A percentile compares a stretch with the other conserved stretches of the same genome.
phyloP scores from a whole-genome alignment of 23 tunicate species.

The Aplidium turbinatum region DNA sequence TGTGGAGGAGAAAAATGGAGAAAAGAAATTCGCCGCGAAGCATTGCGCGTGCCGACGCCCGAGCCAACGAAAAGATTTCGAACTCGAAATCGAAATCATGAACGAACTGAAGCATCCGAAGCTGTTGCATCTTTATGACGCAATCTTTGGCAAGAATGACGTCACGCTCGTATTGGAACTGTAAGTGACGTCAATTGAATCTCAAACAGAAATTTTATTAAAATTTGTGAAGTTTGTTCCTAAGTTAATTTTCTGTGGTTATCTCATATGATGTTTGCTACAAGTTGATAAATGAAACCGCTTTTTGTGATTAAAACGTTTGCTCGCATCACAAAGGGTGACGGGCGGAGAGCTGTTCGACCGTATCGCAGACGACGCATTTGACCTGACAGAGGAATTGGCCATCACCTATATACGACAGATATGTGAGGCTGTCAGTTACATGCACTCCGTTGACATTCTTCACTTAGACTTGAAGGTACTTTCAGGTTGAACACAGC shows the following conservation, averaged over 20 bases:
- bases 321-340: no score
- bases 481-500: no score
- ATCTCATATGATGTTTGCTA: no score
- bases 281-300: no score
- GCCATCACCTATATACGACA: conserved; percentile 74
- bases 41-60: conserved; percentile 87
- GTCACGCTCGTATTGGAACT: conserved; percentile 86
- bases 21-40: conserved; percentile 82
- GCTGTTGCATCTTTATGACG: conserved; percentile 65
- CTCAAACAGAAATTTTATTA: no score
- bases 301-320: no score
- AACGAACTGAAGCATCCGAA: conserved; percentile 69
- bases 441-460: conserved; percentile 78
- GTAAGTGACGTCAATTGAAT: conserved; percentile 48
- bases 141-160: conserved; percentile 61
- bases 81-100: conserved; percentile 86
- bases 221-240: no score
- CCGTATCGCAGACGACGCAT: conserved; percentile 68
- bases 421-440: conserved; percentile 67
- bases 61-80: conserved; percentile 91
- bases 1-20: conserved; percentile 57
- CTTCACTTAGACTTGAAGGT: conserved; percentile 94
- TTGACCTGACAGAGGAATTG: conserved; percentile 76
- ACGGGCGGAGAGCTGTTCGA: conserved; percentile 98
- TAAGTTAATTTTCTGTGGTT: no score